phyloP scores from a whole-genome alignment of 2,888 invertebrate species.

The Cosmia trapezina region DNA sequence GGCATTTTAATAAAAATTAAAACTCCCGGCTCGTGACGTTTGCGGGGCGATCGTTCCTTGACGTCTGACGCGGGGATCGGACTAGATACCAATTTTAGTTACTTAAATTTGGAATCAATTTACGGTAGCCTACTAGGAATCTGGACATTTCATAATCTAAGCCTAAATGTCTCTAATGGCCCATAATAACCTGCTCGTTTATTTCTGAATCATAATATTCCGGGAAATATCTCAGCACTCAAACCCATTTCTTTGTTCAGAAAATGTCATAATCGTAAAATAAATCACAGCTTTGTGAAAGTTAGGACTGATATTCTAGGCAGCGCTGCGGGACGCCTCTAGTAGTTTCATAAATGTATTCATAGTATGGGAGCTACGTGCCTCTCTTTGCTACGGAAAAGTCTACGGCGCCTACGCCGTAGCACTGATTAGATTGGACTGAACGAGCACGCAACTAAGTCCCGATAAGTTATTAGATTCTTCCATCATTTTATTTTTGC shows the following conservation, averaged over 20 bases:
- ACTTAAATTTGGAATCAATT: too few species aligned
- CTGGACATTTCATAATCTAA: too few species aligned
- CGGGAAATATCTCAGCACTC: constrained; percentile 1
- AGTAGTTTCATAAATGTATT: constrained; percentile 56
- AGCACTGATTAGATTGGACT: constrained; percentile 54
- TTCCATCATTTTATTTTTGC: constrained; percentile 1
- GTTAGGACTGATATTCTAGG: constrained; percentile 33
- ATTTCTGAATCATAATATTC: constrained; percentile 6
- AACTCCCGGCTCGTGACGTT: too few species aligned
- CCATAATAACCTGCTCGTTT: background rate
- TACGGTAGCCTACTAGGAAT: too few species aligned
- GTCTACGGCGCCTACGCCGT: constrained; percentile 55
- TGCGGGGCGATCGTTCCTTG: too few species aligned
- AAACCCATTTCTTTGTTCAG: constrained; percentile 39
- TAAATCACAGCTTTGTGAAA: constrained; percentile 45
- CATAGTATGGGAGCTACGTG: constrained; percentile 58
- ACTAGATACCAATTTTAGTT: too few species aligned
- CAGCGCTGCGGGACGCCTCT: constrained; percentile 34
- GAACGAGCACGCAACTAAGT: constrained; percentile 32
- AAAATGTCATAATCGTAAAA: constrained; percentile 47
- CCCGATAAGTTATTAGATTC: constrained; percentile 18
- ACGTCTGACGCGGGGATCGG: too few species aligned
- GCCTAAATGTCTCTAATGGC: background rate
- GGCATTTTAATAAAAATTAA: too few species aligned
- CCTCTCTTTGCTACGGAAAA: constrained; percentile 46